Evolutionary conservation across 35 echinoderm and acorn worm genomes (phyloP), one percentile per base, ranked within the genome.

Genomic region (Diadema setosum): DNA sequence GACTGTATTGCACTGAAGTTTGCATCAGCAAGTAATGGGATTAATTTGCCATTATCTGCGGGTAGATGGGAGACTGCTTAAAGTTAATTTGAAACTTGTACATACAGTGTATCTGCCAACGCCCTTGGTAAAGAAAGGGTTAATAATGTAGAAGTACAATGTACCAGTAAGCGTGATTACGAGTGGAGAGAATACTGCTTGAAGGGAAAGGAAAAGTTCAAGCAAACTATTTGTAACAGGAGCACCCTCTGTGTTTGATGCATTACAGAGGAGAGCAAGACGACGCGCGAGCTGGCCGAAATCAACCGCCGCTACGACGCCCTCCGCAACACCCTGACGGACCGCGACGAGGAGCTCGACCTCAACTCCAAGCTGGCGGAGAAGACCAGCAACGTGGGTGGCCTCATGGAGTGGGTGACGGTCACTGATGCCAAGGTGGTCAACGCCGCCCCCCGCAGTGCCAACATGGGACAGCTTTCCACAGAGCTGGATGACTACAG

Each of bases 371-470:
- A 86, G 4, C 63, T 92, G 12, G 45, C 75, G 18, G 96, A 99
- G 82, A 99, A 91, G 75, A 90, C 89, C 15, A 86, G 65, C 75
- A 94, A 95, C 57, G 86, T 99, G 1, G 81, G 85, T 5, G 81
- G 89, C 11, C 45, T 99, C 36, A 90, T 94, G 33, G 95, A 97
- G 44, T 97, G 95, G 95, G 88, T 97, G 16, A 93, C 91, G 5
- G 83, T 45, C 0, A 93, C 91, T 0, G 91, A 97, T 65, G 91
- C 95, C 9, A 93, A 87, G 83, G 91, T 97, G 46, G 87, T 93
- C 15, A 32, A 93, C 16, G 90, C 95, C 0, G 84, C 95, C 56
- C 95, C 95, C 48, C 85, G 85, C 49, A 93, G 95, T 43, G 56
- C 75, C 20, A 91, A 97, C 31, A 82, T 93, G 61, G 87, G 84